A percentile compares a stretch with the other conserved stretches of the same genome.
phyloP scores from a whole-genome alignment of 1,140 invertebrate species.

The Lerema accius region DNA sequence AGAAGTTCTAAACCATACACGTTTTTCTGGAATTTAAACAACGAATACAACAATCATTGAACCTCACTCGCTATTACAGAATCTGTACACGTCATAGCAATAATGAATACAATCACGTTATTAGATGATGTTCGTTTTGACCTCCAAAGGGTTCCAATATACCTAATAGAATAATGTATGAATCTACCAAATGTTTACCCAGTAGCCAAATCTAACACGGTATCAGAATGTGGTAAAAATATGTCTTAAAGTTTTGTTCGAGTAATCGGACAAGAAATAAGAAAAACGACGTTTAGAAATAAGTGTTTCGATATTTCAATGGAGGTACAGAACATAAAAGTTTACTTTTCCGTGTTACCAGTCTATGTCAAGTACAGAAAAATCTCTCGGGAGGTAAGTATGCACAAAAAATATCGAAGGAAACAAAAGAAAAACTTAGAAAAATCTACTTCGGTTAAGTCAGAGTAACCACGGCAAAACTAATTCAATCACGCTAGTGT shows the following conservation, averaged over 20 bases:
- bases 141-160: slow-evolving; percentile 9
- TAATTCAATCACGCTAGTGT: slow-evolving; percentile 38
- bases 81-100: slow-evolving; percentile 11
- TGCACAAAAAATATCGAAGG: slow-evolving; percentile 25
- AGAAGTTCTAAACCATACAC: no score
- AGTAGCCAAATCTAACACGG: no score
- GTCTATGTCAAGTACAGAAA: slow-evolving; percentile 15
- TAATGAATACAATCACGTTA: slow-evolving; percentile 24
- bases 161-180: slow-evolving; percentile 11
- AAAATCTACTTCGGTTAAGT: slow-evolving; percentile 14
- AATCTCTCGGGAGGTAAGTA: slow-evolving; percentile 20
- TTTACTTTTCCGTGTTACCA: no score
- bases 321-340: no score
- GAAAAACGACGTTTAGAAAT: no score
- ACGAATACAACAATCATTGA: no score
- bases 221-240: no score
- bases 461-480: slow-evolving; percentile 23
- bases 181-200: not conserved
- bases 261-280: no score
- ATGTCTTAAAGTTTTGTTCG: not conserved
- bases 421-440: slow-evolving; percentile 14
- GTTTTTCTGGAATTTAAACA: no score
- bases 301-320: no score
- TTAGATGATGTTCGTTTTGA: slow-evolving; percentile 26
- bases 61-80: not conserved